Evolutionary conservation across 2,888 invertebrate genomes (phyloP).

Genomic region (Pristionchus japonicus): DNA sequence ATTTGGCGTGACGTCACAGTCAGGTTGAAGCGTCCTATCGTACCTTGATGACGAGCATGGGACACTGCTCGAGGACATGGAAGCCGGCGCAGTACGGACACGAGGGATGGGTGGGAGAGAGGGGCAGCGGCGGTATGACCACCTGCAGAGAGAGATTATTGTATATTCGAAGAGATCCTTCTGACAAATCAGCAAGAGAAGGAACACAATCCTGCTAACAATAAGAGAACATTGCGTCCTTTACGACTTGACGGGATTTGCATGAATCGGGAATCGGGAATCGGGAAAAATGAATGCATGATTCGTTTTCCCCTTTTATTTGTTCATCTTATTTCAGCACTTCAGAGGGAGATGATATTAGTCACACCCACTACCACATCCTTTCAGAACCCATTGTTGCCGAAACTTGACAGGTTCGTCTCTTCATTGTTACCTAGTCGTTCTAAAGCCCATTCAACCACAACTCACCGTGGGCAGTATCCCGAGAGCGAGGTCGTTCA

Average conservation of each 20-base stretch:
- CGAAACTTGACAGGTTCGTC: neutral
- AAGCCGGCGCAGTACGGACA: constrained; percentile 32
- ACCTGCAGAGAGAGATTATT: neutral
- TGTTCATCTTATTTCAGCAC: too few species aligned
- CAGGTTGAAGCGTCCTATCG: neutral
- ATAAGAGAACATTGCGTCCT: too few species aligned
- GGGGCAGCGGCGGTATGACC: neutral
- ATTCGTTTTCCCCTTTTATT: too few species aligned
- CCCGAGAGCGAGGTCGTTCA: neutral
- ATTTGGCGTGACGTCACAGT: too few species aligned
- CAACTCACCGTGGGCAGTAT: neutral
- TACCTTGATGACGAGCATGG: neutral
- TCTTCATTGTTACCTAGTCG: too few species aligned
- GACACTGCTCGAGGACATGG: constrained; percentile 3
- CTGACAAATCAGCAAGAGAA: neutral
- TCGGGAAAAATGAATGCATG: too few species aligned
- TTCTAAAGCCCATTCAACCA: too few species aligned
- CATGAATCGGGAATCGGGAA: too few species aligned
- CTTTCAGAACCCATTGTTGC: neutral
- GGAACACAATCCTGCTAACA: neutral
- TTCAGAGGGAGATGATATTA: too few species aligned
- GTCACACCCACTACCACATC: neutral
- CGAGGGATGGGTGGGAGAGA: neutral
- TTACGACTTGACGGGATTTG: too few species aligned
- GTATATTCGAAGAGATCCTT: too few species aligned